phyloP scores from a whole-genome alignment of 2,888 invertebrate genomes.

The Drymonia ruficornis region DNA sequence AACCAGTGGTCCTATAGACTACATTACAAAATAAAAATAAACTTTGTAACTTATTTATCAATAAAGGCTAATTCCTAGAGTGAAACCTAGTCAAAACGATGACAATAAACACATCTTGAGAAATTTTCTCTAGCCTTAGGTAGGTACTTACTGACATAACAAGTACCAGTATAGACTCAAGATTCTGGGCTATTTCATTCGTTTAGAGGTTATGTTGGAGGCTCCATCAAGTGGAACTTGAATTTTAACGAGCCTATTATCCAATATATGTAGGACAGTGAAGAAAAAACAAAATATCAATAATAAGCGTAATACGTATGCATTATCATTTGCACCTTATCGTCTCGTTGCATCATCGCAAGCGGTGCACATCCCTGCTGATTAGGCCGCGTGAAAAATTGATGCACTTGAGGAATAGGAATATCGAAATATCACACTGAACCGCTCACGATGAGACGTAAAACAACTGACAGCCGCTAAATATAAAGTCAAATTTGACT shows the following conservation, averaged over 20 bases:
- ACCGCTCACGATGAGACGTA: slow-evolving; percentile 68
- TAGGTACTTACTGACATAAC: background rate
- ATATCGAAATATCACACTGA: slow-evolving; percentile 42
- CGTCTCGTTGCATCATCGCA: slow-evolving; percentile 82
- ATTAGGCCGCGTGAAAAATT: slow-evolving; percentile 68
- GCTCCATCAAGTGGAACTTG: slow-evolving; percentile 25
- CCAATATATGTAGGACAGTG: slow-evolving; percentile 30
- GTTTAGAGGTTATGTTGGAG: slow-evolving; percentile 54
- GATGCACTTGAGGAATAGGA: slow-evolving; percentile 35
- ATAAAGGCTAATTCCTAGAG: too few relatives aligned
- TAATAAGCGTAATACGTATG: slow-evolving; percentile 39
- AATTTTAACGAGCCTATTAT: slow-evolving; percentile 19
- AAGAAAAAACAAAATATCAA: slow-evolving; percentile 49
- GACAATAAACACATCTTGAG: too few relatives aligned
- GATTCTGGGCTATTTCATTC: background rate
- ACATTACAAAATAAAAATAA: too few relatives aligned
- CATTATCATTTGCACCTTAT: slow-evolving; percentile 72
- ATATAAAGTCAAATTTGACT: slow-evolving; percentile 63
- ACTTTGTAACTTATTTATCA: too few relatives aligned
- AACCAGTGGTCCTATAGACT: too few relatives aligned
- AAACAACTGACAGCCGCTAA: slow-evolving; percentile 83
- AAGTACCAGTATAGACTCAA: background rate
- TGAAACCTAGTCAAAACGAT: too few relatives aligned
- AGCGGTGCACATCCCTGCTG: slow-evolving; percentile 69
- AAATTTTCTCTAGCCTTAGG: too few relatives aligned